Base-by-base conservation (phyloP, 2,888 invertebrate genomes). In the Kryphioiulus occultus region DNA sequence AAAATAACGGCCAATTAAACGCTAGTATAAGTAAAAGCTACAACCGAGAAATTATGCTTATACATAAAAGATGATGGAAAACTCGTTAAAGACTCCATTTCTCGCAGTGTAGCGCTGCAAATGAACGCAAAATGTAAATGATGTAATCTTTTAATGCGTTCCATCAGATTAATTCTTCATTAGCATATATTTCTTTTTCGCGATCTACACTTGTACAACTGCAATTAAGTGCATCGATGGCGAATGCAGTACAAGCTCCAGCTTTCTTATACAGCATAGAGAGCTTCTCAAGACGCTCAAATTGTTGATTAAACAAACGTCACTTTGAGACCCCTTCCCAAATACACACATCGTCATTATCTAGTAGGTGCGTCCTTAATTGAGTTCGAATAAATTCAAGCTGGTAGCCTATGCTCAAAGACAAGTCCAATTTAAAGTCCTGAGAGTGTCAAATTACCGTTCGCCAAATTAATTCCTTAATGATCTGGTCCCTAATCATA, bases 31-130 rank as follows among this genome's bases (percentile, higher is more conserved):
- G 78, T 30, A 78, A 78, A 78, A 78, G 78, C 78, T 78, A 78
- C 78, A 78, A 78, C 78, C 78, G 78, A 78, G 78, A 78, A 78
- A 78, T 78, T 78, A 78, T 78, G 30, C 78, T 78, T 78, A 78
- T 78, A 78, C 78, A 78, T 78, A 78, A 78, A 78, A 78, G 78
- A 78, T 78, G 78, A 78, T 78, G 78, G 78, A 78, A 78, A 78
- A 78, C 78, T 78, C 78, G 78, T 78, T 78, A 78, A 78, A 78
- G 78, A 78, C 78, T 78, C 30, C 78, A 78, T 78, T 78, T 78
- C 78, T 78, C 78, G 78, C 26, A 78, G n/a, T n/a, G n/a, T n/a
- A n/a, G 78, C 78, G 30, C 22, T 30, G 78, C 78, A 26, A 78
- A 78, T 30, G 78, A 78, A 78, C 15, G 78, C 78, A 78, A 78